Evolutionary conservation across 92 coral and sea anemone genomes (phyloP).

Genomic region (Nematostella vectensis): DNA sequence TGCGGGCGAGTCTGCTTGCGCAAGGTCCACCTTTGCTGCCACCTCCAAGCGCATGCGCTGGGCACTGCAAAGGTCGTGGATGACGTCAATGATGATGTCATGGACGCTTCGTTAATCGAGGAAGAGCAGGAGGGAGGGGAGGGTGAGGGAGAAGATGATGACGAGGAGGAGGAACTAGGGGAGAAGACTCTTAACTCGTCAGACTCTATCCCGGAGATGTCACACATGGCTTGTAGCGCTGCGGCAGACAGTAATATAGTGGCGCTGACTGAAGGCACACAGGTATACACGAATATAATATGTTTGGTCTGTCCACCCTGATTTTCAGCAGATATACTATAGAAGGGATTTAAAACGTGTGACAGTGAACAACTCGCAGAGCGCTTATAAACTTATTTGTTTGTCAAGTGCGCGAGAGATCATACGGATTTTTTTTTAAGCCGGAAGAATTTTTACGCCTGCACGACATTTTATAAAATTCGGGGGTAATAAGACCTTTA

Average conservation of each 20-base stretch:
- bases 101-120: slow-evolving; percentile 45
- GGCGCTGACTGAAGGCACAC: slow-evolving; percentile 74
- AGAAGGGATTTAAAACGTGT: no score
- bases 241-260: slow-evolving; percentile 48
- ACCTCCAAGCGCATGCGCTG: slow-evolving; percentile 72
- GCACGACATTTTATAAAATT: no score
- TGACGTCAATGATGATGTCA: slow-evolving; percentile 31
- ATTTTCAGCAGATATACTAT: no score
- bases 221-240: slow-evolving; percentile 48
- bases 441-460: no score
- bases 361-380: no score
- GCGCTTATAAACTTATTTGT: no score
- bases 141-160: slow-evolving; percentile 49
- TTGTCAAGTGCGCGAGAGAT: no score
- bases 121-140: slow-evolving; percentile 61
- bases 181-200: slow-evolving; percentile 14
- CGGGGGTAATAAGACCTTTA: no score
- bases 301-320: no score
- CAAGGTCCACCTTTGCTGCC: slow-evolving; percentile 78
- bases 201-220: neutral
- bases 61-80: slow-evolving; percentile 67
- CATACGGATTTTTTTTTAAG: no score
- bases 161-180: slow-evolving; percentile 21
- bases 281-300: slow-evolving; percentile 39
- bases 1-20: slow-evolving; percentile 81